A percentile compares a stretch with the other conserved stretches of the same genome.
These are phyloP conservation scores for Tachuris rubrigastra DNA, from an alignment of 2,113 vertebrate species.

Conservation along the genomic window DNA sequence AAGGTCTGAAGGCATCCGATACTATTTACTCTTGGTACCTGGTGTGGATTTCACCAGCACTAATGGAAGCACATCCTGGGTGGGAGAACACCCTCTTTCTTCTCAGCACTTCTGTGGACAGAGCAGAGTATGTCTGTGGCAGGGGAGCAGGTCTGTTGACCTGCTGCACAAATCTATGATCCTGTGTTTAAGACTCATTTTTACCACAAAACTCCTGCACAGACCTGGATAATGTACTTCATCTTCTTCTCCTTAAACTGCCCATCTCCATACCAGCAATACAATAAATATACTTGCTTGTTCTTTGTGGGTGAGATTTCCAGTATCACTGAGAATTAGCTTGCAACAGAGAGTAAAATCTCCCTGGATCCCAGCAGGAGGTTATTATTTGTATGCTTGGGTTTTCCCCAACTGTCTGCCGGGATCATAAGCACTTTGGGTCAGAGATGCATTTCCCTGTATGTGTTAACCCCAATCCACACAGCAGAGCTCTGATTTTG, in stretches of 20 bases:
- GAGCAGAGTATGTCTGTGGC: background rate
- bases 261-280: background rate
- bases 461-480: background rate
- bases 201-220: background rate
- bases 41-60: conserved; percentile 38
- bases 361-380: conserved; percentile 16
- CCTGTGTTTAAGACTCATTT: background rate
- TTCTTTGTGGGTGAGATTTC: conserved; percentile 35
- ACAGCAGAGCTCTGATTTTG: background rate
- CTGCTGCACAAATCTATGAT: background rate
- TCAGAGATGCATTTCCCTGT: background rate
- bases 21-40: conserved; percentile 35
- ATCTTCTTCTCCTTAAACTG: conserved; percentile 1
- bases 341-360: conserved; percentile 20
- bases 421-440: background rate
- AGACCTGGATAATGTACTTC: background rate
- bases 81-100: background rate
- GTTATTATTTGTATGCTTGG: background rate
- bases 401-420: background rate
- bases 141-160: background rate
- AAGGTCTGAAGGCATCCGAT: conserved; percentile 30
- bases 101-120: background rate
- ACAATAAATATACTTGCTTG: conserved; percentile 16
- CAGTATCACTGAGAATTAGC: conserved; percentile 27
- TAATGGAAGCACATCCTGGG: background rate